A percentile compares a stretch with the other conserved stretches of the same genome.
These are phyloP conservation scores for Chrysomallon squamiferum DNA, from an alignment of 1,140 invertebrate genomes.

Conservation along the genomic window DNA sequence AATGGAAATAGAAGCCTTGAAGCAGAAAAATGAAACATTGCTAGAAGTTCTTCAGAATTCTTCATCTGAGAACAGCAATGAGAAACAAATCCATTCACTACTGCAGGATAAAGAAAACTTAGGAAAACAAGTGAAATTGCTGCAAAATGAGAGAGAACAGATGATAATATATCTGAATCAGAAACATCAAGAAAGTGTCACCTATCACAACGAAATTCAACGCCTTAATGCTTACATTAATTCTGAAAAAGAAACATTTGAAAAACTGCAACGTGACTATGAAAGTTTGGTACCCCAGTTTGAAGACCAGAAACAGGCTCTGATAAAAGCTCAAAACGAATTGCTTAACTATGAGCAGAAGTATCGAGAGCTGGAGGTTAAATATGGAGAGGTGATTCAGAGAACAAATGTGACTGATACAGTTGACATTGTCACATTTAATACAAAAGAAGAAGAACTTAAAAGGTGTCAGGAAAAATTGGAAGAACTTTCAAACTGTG, in stretches of 20 bases:
- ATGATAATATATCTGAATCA: slow-evolving; percentile 77
- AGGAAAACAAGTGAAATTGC: slow-evolving; percentile 49
- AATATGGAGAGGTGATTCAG: slow-evolving; percentile 53
- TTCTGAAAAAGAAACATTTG: slow-evolving; percentile 54
- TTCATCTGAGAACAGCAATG: slow-evolving; percentile 28
- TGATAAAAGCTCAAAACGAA: slow-evolving; percentile 68
- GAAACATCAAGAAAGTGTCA: slow-evolving; percentile 83
- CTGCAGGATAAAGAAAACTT: slow-evolving; percentile 61
- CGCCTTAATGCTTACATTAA: slow-evolving; percentile 68
- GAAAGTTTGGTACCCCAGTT: slow-evolving; percentile 44
- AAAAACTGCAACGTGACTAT: slow-evolving; percentile 58
- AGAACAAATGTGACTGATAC: slow-evolving; percentile 42
- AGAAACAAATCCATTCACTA: slow-evolving; percentile 43
- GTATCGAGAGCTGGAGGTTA: slow-evolving; percentile 64
- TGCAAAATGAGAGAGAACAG: slow-evolving; percentile 73
- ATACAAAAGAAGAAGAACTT: slow-evolving; percentile 43
- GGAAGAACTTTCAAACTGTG: slow-evolving; percentile 29
- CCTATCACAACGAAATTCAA: slow-evolving; percentile 84
- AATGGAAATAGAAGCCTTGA: slow-evolving; percentile 64
- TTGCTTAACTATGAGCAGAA: slow-evolving; percentile 65
- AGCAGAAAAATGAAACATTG: slow-evolving; percentile 63
- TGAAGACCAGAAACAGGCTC: slow-evolving; percentile 64
- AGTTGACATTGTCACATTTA: slow-evolving; percentile 44
- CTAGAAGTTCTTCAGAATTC: slow-evolving; percentile 60
- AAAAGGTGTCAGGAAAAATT: slow-evolving; percentile 37